Evolutionary conservation across 1,140 invertebrate genomes (phyloP).

Genomic region (Drosophila lacertosa): DNA sequence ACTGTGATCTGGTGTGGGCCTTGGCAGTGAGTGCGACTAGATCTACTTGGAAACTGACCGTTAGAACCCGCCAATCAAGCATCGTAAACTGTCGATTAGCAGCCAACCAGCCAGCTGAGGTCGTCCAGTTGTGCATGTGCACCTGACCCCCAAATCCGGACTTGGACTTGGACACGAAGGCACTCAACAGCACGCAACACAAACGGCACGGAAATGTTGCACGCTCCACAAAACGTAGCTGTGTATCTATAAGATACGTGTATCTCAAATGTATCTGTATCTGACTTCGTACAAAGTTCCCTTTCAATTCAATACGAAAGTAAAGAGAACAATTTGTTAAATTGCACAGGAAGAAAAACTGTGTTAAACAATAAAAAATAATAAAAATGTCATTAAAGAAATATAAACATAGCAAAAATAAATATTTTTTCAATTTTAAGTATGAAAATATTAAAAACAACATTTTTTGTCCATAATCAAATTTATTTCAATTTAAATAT

Average conservation of each 20-base stretch:
- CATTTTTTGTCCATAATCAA: no score
- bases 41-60: constrained; percentile 5
- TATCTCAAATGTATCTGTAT: background rate
- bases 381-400: no score
- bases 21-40: background rate
- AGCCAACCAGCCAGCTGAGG: background rate
- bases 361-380: no score
- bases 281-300: no score
- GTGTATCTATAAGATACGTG: background rate
- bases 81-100: background rate
- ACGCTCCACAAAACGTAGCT: background rate
- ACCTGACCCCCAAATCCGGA: background rate
- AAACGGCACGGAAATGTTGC: constrained; percentile 1
- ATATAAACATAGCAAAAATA: no score
- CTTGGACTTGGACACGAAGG: background rate
- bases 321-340: no score
- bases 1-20: background rate
- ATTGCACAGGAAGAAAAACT: no score
- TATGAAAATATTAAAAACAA: no score
- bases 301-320: no score
- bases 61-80: background rate
- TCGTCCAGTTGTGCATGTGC: background rate
- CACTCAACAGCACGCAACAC: background rate
- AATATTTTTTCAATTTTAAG: no score
- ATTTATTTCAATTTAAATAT: no score